Evolutionary conservation across 2,113 vertebrate species (phyloP), one percentile per base, ranked within the genome.

Genomic region (Lepisosteus osseus): DNA sequence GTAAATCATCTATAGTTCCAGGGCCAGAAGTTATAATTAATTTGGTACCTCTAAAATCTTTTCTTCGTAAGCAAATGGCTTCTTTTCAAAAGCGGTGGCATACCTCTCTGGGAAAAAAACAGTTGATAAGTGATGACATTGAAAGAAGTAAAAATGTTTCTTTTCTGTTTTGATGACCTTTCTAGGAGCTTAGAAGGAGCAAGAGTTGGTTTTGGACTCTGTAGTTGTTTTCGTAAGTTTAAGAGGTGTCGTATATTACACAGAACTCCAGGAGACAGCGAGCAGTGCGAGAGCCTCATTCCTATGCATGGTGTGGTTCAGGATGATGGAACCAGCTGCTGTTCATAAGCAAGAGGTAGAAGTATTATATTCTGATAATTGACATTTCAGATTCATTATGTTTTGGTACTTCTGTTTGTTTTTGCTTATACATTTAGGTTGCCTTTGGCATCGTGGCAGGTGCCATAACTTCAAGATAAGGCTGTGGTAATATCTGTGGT

Each of bases 271-370:
- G 96, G 97, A 69, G 95, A 98, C 89, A 93, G 82, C 0, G 97
- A 99, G 69, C 96, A 96, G 82, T 94, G 94, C 72, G 95, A 97
- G 88, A 99, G 96, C 85, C 95, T 98, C 64, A 96, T 98, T 80
- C 91, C 95, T 74, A 86, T 97, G 76, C 94, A 97, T 41, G 81
- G 79, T 41, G 86, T 95, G 82, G 92, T 92, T 77, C 91, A 92
- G 70, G 87, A 90, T 65, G 85, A 91, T 74, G 88, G 86, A 67
- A 82, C 82, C 4, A 82, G 79, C 80, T 91, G 91, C 85, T 91
- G 88, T 79, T 93, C 89, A 2, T 94, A 91, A 90, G 78, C 47
- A 74, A 55, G 3, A 72, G 71, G 64, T 72, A 67, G 43, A 45
- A 43, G 43, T 65, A 11, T 8, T 65, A 40, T 41, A 41, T 70